Conservation (phyloP, 1,140 invertebrate genomes). For the Phymorhynchus buccinoides region DNA sequence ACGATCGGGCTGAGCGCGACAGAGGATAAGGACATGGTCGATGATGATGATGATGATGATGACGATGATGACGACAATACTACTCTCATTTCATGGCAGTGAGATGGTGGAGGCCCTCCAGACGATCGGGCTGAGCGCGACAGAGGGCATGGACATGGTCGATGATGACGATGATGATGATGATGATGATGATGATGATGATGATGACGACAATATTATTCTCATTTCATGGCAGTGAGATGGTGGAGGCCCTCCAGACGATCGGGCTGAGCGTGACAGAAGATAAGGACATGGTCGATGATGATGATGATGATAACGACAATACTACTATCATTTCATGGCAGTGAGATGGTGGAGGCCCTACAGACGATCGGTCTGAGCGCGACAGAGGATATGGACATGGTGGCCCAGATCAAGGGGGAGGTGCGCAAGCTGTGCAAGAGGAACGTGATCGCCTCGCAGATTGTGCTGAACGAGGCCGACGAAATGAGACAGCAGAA, state of each 20-base stretch:
- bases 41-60: too few species aligned
- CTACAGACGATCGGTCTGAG: conserved; percentile 66
- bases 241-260: conserved; percentile 62
- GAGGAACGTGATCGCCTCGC: conserved; percentile 63
- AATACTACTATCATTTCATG: conserved; percentile 19
- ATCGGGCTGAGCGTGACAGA: conserved; percentile 67
- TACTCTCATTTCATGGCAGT: too few species aligned
- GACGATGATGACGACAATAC: neutral
- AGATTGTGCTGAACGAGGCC: conserved; percentile 65
- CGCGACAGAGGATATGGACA: conserved; percentile 70
- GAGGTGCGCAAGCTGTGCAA: conserved; percentile 72
- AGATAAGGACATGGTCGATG: conserved; percentile 71
- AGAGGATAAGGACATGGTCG: conserved; percentile 72
- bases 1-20: conserved; percentile 67
- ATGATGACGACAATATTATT: too few species aligned
- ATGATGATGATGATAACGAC: too few species aligned
- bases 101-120: conserved; percentile 67
- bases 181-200: too few species aligned
- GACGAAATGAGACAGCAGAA: conserved; percentile 63
- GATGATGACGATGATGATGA: too few species aligned
- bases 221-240: conserved; percentile 59
- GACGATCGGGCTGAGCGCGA: conserved; percentile 67
- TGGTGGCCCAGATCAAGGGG: conserved; percentile 71
- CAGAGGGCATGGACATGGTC: conserved; percentile 72
- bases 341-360: conserved; percentile 67